Evolutionary conservation across 2,113 vertebrate genomes (phyloP).

Genomic region (Prionailurus bengalensis): DNA sequence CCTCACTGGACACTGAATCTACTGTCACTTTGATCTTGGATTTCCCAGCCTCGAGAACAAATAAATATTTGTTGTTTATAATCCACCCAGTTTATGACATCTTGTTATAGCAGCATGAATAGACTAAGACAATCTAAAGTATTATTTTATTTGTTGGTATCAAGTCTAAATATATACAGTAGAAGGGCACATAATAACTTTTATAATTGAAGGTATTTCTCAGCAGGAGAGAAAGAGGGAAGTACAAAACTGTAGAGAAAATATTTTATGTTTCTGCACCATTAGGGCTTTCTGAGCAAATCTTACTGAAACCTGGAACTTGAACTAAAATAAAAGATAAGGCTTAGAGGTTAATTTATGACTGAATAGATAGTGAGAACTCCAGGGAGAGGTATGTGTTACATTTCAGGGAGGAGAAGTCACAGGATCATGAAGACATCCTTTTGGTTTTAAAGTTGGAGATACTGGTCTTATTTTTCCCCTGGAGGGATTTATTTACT

Average conservation of each 20-base stretch:
- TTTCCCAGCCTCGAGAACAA: neutral
- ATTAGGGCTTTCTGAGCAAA: neutral
- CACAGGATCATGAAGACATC: neutral
- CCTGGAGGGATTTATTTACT: neutral
- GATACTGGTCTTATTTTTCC: neutral
- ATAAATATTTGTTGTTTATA: neutral
- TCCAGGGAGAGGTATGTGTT: neutral
- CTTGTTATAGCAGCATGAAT: neutral
- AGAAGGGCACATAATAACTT: neutral
- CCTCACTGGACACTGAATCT: neutral
- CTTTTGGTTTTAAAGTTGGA: neutral
- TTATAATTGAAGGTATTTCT: neutral
- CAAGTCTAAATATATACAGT: neutral
- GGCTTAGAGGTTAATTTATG: constrained; percentile 2
- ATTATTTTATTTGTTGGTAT: neutral
- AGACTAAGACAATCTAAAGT: neutral
- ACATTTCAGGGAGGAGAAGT: neutral
- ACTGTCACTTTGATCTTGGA: neutral
- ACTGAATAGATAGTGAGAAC: neutral
- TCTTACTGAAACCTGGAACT: neutral
- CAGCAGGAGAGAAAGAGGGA: neutral
- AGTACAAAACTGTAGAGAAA: neutral
- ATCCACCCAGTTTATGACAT: neutral
- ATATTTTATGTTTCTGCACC: neutral
- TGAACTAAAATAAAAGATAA: constrained; percentile 4